phyloP scores from a whole-genome alignment of 2,797 vertebrate genomes.

The Peromyscus aztecus region DNA sequence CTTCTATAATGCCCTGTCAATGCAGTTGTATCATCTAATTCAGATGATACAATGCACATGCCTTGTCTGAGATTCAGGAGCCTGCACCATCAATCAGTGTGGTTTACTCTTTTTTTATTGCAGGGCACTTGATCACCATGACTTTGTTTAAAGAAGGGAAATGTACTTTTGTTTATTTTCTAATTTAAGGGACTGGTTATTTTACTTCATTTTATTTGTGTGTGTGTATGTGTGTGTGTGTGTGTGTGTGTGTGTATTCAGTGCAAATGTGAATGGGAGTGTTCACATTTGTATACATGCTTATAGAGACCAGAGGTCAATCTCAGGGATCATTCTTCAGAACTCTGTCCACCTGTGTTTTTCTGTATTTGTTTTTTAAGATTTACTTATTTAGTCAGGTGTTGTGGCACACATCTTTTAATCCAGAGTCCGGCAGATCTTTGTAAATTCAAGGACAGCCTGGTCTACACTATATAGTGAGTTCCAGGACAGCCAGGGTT shows the following conservation, averaged over 20 bases:
- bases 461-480: background rate
- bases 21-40: too few species aligned
- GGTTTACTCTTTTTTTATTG: background rate
- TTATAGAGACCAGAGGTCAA: background rate
- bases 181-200: background rate
- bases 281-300: background rate
- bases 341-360: background rate
- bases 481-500: background rate
- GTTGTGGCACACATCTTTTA: background rate
- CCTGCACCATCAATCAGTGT: background rate
- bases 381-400: background rate
- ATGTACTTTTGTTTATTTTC: background rate
- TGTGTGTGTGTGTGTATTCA: background rate
- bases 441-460: background rate
- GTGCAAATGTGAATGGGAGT: background rate
- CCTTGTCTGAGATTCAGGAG: background rate
- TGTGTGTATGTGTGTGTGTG: background rate
- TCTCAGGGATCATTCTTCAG: background rate
- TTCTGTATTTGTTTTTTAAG: background rate
- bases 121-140: background rate
- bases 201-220: background rate
- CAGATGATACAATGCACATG: background rate
- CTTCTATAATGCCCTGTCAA: background rate
- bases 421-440: background rate
- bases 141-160: background rate